A percentile compares a stretch with the other conserved stretches of the same genome.
Evolutionary conservation across 2,797 vertebrate species (phyloP).

Genomic region (Enteromius viviparus): DNA sequence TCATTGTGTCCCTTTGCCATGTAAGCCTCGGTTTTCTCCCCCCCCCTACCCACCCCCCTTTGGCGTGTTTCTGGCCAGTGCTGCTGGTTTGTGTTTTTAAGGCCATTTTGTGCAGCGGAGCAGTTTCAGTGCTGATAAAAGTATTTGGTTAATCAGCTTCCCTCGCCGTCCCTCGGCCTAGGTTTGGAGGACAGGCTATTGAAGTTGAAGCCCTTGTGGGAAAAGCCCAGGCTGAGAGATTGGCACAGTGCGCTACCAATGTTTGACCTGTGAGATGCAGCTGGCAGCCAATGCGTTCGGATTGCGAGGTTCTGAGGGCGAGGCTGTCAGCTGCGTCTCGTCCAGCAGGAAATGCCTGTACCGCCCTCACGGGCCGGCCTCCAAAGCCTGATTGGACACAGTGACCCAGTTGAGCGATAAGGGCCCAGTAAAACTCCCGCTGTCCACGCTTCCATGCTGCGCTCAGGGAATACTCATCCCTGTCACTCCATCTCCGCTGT

Average conservation of each 20-base stretch:
- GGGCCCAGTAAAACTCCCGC: constrained; percentile 44
- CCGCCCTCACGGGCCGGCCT: constrained; percentile 70
- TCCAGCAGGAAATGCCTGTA: constrained; percentile 66
- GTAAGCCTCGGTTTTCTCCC: constrained; percentile 49
- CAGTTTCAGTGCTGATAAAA: constrained; percentile 84
- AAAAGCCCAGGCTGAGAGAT: constrained; percentile 72
- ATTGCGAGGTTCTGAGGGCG: constrained; percentile 38
- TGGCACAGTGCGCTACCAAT: constrained; percentile 77
- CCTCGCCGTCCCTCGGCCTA: constrained; percentile 71
- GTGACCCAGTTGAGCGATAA: constrained; percentile 75
- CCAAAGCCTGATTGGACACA: constrained; percentile 75
- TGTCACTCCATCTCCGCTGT: constrained; percentile 48
- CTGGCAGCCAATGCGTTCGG: constrained; percentile 74
- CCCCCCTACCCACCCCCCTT: constrained; percentile 23
- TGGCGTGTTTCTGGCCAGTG: constrained; percentile 57
- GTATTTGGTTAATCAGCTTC: constrained; percentile 89
- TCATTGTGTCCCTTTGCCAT: constrained; percentile 52
- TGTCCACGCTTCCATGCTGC: constrained; percentile 36
- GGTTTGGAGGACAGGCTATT: constrained; percentile 76
- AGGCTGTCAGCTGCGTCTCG: constrained; percentile 49
- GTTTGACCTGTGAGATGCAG: constrained; percentile 67
- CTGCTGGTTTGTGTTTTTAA: constrained; percentile 65
- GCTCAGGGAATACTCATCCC: constrained; percentile 51
- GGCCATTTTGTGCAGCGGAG: constrained; percentile 76
- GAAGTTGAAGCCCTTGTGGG: constrained; percentile 70